These are phyloP conservation scores for Cordilura impudica DNA, from an alignment of 2,888 invertebrate species.

Conservation along the genomic window DNA sequence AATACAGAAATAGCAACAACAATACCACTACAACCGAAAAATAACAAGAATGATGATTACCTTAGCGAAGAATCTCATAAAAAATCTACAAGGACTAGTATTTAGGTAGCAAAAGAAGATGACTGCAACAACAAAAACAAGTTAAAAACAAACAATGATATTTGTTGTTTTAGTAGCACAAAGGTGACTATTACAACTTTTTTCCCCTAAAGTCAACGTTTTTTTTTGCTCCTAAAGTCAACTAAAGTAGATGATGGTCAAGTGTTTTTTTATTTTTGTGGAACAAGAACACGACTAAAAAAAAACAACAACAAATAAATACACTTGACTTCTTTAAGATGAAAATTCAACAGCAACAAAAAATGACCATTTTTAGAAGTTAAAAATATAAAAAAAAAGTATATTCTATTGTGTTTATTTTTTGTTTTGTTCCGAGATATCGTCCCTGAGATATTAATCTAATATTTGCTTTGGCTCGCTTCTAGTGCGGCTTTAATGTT, in stretches of 20 bases:
- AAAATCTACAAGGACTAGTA: not conserved
- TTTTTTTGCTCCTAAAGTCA: not conserved
- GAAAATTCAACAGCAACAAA: not conserved
- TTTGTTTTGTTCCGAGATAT: not conserved
- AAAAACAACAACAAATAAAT: not conserved
- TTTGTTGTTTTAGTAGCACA: constrained; percentile 13
- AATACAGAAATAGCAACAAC: not conserved
- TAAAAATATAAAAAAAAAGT: not conserved
- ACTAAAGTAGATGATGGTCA: constrained; percentile 20
- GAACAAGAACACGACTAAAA: not conserved
- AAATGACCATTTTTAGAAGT: constrained; percentile 11
- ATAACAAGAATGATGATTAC: constrained; percentile 10
- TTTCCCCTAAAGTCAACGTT: constrained; percentile 7
- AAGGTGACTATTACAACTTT: constrained; percentile 45
- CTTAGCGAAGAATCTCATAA: not conserved
- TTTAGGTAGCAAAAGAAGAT: not conserved
- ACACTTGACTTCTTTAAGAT: not conserved
- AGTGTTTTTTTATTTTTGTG: not conserved
- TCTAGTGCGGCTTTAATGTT: constrained; percentile 24
- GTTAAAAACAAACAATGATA: constrained; percentile 5
- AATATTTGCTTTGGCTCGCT: not conserved
- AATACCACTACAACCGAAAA: not conserved
- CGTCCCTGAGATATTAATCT: constrained; percentile 31
- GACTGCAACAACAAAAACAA: constrained; percentile 4
- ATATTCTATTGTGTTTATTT: not conserved